Percentiles rank a stretch among this genome's conserved stretches.
These are phyloP conservation scores for Rhizomys pruinosus DNA, from an alignment of 2,113 vertebrate species.

Conservation along the genomic window DNA sequence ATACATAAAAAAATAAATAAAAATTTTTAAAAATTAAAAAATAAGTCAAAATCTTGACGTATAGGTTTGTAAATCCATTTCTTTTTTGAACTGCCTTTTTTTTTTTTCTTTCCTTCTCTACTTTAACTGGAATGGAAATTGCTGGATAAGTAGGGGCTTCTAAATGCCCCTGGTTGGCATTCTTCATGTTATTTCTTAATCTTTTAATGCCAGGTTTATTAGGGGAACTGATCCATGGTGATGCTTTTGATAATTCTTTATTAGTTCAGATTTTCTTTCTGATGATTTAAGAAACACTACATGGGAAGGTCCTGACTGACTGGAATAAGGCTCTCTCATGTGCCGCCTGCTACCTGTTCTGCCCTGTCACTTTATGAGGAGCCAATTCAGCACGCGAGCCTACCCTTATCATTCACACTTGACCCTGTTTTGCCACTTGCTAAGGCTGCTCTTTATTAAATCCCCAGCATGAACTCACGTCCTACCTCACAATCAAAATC, in stretches of 20 bases:
- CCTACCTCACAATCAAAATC: constrained; percentile 13
- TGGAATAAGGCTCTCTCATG: neutral
- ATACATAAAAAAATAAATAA: too few species aligned
- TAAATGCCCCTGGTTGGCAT: neutral
- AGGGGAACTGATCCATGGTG: neutral
- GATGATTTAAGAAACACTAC: neutral
- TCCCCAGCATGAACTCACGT: neutral
- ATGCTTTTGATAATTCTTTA: constrained; percentile 42
- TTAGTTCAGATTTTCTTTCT: constrained; percentile 40
- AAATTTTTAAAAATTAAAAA: too few species aligned
- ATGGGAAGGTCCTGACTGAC: neutral
- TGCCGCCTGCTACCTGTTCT: neutral
- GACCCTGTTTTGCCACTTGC: constrained; percentile 43
- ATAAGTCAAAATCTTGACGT: neutral
- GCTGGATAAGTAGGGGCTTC: neutral
- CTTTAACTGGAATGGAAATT: constrained; percentile 18
- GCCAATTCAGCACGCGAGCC: neutral
- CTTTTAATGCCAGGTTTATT: neutral
- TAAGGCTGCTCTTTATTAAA: constrained; percentile 41
- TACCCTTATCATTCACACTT: constrained; percentile 9
- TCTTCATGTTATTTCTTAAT: neutral
- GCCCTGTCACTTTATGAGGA: neutral
- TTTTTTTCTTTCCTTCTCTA: neutral
- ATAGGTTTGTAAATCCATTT: neutral
- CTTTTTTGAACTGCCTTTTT: neutral